A percentile compares a stretch with the other conserved stretches of the same genome.
Conservation (phyloP, 2,888 invertebrate genomes). For the Drosophila atroscutellata region DNA sequence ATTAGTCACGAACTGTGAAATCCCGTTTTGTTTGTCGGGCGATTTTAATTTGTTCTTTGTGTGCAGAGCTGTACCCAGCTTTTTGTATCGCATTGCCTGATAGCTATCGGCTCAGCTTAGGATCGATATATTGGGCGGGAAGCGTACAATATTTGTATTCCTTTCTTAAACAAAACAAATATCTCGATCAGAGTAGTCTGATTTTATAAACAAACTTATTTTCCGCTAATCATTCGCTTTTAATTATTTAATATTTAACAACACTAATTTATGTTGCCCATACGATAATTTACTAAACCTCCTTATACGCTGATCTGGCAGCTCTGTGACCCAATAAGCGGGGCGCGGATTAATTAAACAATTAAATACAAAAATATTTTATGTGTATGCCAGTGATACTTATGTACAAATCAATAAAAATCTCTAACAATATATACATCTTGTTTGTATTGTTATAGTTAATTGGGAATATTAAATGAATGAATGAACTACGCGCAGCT, state of each 20-base stretch:
- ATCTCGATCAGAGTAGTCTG: neutral
- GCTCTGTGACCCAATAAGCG: neutral
- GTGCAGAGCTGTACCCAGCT: neutral
- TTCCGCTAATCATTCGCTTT: neutral
- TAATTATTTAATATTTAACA: neutral
- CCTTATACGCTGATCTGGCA: neutral
- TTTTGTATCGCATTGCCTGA: neutral
- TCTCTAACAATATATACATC: neutral
- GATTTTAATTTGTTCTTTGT: neutral
- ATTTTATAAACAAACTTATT: neutral
- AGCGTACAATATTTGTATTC: neutral
- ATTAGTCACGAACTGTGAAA: conserved; percentile 10
- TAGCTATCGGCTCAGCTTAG: neutral
- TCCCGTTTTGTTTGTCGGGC: neutral
- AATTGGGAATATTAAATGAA: neutral
- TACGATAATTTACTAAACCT: neutral
- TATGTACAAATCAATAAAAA: neutral
- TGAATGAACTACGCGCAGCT: neutral
- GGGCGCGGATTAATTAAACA: neutral
- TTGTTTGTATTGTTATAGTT: neutral
- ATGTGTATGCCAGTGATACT: neutral
- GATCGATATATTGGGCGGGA: neutral
- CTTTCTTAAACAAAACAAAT: neutral
- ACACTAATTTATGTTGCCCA: neutral
- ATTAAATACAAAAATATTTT: neutral